Evolutionary conservation across 2,888 invertebrate species (phyloP).

Genomic region (Onthophagus sagittarius): DNA sequence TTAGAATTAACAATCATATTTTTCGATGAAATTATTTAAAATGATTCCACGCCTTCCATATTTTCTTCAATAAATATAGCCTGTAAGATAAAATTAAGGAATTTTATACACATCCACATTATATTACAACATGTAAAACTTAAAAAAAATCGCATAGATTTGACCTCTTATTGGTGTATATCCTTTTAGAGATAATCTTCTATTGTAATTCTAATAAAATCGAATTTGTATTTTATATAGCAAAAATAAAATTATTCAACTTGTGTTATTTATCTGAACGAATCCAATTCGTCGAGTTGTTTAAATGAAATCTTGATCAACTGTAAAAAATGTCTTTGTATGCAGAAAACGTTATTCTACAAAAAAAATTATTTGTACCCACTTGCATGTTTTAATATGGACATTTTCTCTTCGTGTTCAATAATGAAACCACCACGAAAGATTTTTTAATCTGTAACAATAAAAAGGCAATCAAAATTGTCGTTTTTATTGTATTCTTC

Average conservation of each 20-base stretch:
- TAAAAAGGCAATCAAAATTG: constrained; percentile 16
- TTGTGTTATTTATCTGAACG: background rate
- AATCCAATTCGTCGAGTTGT: background rate
- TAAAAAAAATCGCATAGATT: background rate
- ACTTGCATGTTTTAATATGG: background rate
- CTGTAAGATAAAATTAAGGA: background rate
- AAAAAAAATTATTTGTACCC: background rate
- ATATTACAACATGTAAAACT: background rate
- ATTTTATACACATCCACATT: background rate
- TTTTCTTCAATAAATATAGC: background rate
- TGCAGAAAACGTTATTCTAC: background rate
- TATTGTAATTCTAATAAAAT: background rate
- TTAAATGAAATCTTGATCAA: background rate
- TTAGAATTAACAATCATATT: too few relatives aligned
- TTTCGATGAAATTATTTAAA: too few relatives aligned
- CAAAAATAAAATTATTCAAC: background rate
- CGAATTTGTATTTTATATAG: background rate
- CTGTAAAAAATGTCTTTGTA: background rate
- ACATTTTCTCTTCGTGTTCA: background rate
- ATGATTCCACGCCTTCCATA: too few relatives aligned
- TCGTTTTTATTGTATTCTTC: constrained; percentile 21
- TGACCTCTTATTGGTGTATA: background rate
- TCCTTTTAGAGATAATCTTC: background rate
- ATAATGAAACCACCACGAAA: constrained; percentile 12
- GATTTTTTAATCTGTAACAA: constrained; percentile 11